phyloP scores from a whole-genome alignment of 2,888 invertebrate genomes.

The Rutpela maculata region DNA sequence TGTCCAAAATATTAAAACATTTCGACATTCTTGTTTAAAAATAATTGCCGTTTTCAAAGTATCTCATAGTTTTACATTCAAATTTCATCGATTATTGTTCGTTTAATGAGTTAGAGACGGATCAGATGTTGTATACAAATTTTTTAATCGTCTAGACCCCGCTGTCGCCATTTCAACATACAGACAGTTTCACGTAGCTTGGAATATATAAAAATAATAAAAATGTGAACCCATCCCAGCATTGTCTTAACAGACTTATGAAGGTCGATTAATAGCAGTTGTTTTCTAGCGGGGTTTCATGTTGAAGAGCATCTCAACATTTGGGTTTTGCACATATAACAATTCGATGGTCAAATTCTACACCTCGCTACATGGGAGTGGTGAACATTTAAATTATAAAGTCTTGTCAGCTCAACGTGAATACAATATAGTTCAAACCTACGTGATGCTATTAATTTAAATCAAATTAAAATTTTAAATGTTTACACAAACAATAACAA shows the following conservation, averaged over 20 bases:
- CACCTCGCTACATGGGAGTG: constrained; percentile 42
- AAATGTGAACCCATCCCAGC: constrained; percentile 34
- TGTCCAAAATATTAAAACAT: no score
- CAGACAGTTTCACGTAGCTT: constrained; percentile 12
- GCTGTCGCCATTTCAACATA: constrained; percentile 31
- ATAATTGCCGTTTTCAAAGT: background rate
- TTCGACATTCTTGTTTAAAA: background rate
- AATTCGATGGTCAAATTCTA: constrained; percentile 11
- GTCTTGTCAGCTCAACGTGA: constrained; percentile 47
- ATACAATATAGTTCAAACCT: constrained; percentile 52
- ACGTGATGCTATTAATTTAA: constrained; percentile 52
- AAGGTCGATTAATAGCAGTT: constrained; percentile 39
- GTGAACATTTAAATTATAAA: constrained; percentile 44
- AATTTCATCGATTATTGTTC: background rate
- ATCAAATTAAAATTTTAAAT: constrained; percentile 50
- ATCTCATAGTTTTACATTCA: background rate
- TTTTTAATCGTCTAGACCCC: constrained; percentile 40
- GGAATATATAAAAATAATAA: constrained; percentile 24
- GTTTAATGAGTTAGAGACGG: constrained; percentile 3
- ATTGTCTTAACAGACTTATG: constrained; percentile 31
- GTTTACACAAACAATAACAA: constrained; percentile 47
- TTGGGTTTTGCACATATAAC: constrained; percentile 29
- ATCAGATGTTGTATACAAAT: constrained; percentile 31
- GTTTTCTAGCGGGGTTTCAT: constrained; percentile 24
- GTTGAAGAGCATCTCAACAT: constrained; percentile 15